Evolutionary conservation across 1,140 invertebrate species (phyloP), one percentile per base, ranked within the genome.

Genomic region (Drosophila paulistorum): DNA sequence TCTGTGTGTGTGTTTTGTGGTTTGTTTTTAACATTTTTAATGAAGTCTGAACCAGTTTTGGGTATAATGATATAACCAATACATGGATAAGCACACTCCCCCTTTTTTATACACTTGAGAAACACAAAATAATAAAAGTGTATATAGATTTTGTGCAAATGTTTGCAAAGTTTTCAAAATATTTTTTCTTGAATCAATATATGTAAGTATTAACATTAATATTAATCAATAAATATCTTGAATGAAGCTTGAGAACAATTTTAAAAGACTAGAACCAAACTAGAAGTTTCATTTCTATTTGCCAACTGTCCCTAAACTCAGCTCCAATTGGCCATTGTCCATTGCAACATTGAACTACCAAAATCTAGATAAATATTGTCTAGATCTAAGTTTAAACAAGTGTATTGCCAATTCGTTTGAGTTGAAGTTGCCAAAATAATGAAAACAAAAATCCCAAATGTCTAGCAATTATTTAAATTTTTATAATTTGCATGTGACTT

Each of bases 381-480:
- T 37, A 10, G 10, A 37, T 11, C 35, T 10, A 11, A 37, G 35
- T 30, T 0, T 30, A 6, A 30, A 20, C 45, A 48, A 51, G 45
- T 51, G 45, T 51, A 51, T 51, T 51, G 20, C n/a, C 20, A 23
- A 51, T 51, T 51, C 45, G 45, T 51, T 17, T 17, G 7, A 48
- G 7, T 48, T 20, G 3, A 48, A 20, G 7, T 3, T 20, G 14
- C 20, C 39, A 60, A 60, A 35, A 30, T 30, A 30, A 7, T 30
- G 6, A 13, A 39, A 60, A 60, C 35, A 41, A 60, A 60, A 23
- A 39, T 9, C 6, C 74, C 17, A 75, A 75, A 61, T 51, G 26
- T 68, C 75, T 73, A 35, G 7, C 71, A 75, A 75, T 76, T 69
- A 69, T 76, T 76, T 58, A 69, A 54, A 75, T 75, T 41, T 42